These are phyloP conservation scores for Ceratoteleas bidentatus DNA, from an alignment of 1,140 invertebrate genomes.

Conservation along the genomic window DNA sequence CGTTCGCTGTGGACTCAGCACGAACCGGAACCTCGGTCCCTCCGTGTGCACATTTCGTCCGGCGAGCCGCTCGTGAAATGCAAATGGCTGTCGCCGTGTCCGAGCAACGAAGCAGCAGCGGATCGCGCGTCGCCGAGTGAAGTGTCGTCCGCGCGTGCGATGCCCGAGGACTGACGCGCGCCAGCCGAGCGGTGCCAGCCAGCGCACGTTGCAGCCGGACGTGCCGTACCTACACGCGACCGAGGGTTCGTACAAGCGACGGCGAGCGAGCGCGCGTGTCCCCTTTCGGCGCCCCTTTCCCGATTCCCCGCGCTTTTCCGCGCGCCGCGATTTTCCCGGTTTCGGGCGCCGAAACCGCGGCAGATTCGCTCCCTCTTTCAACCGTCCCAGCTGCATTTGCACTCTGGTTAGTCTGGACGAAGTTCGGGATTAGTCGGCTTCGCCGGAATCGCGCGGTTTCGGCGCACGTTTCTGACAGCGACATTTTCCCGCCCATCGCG, in stretches of 20 bases:
- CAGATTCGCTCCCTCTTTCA: too few relatives aligned
- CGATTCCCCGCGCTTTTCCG: not conserved
- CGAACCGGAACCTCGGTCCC: constrained; percentile 37
- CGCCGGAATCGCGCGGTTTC: constrained; percentile 18
- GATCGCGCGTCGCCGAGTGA: constrained; percentile 13
- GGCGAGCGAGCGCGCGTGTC: not conserved
- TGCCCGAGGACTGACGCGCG: constrained; percentile 15
- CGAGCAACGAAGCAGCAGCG: constrained; percentile 10
- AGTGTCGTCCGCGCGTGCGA: constrained; percentile 11
- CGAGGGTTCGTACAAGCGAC: constrained; percentile 16
- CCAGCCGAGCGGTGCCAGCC: not conserved
- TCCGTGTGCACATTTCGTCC: constrained; percentile 48
- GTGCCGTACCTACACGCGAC: constrained; percentile 23
- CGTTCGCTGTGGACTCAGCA: constrained; percentile 20
- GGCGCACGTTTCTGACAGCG: not conserved
- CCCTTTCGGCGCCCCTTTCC: not conserved
- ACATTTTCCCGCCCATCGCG: not conserved
- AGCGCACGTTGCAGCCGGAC: not conserved
- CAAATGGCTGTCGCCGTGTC: constrained; percentile 59
- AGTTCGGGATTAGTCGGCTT: too few relatives aligned
- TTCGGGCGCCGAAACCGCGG: constrained; percentile 27
- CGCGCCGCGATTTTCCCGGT: not conserved
- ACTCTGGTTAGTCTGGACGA: too few relatives aligned
- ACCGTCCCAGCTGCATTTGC: too few relatives aligned
- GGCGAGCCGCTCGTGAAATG: constrained; percentile 45